phyloP scores from a whole-genome alignment of 2,113 vertebrate species.

The Sitta europaea region DNA sequence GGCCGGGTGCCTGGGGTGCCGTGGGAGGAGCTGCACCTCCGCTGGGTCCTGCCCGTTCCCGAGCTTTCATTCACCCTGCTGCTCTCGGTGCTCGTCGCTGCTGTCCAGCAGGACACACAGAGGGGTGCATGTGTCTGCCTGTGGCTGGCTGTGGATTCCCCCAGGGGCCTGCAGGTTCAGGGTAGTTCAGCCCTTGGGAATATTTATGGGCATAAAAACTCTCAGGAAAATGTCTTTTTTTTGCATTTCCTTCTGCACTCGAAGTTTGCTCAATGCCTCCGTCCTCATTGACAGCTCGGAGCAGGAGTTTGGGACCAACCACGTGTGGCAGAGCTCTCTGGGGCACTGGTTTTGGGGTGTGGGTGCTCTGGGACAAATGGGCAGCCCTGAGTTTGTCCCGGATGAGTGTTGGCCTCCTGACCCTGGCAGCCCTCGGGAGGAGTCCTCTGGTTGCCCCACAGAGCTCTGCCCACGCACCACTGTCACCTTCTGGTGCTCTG shows the following conservation, averaged over 20 bases:
- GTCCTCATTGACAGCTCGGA: fast-evolving
- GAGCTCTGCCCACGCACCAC: not conserved
- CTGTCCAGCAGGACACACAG: fast-evolving
- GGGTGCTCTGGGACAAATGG: not conserved
- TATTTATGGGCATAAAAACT: not conserved
- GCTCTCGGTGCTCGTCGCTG: fast-evolving
- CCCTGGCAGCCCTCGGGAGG: not conserved
- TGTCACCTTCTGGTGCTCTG: fast-evolving
- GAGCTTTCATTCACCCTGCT: not conserved
- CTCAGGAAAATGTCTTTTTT: not conserved
- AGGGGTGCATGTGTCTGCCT: not conserved
- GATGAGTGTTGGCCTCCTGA: not conserved
- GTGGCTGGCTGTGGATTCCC: not conserved
- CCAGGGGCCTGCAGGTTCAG: not conserved
- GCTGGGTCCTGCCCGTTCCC: not conserved
- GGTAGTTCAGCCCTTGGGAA: not conserved
- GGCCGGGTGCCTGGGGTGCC: not conserved
- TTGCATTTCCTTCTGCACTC: not conserved
- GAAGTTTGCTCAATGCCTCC: not conserved
- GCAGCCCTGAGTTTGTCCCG: fast-evolving
- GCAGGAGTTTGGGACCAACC: not conserved
- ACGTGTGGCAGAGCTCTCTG: not conserved
- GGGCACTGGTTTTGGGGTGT: not conserved
- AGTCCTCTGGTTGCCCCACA: not conserved
- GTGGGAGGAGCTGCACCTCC: not conserved